A percentile compares a stretch with the other conserved stretches of the same genome.
These are phyloP conservation scores for Gasteruption jaculator DNA, from an alignment of 2,888 invertebrate species.

Conservation along the genomic window DNA sequence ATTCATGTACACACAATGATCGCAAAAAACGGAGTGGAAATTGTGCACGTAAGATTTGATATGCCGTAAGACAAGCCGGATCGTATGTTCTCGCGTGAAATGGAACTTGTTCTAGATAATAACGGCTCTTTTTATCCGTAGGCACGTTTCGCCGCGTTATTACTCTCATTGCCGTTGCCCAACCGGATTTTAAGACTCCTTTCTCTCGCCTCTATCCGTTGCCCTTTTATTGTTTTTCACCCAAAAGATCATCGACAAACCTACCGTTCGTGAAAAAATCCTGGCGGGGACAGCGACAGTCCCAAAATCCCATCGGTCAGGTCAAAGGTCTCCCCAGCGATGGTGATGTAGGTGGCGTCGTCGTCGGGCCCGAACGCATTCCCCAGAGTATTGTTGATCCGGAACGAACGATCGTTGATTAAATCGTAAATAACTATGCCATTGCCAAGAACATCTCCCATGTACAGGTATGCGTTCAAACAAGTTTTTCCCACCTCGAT, in stretches of 20 bases:
- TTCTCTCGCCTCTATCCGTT: too few species aligned
- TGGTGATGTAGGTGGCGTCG: slow-evolving; percentile 44
- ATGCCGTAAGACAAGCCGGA: too few species aligned
- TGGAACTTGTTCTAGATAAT: too few species aligned
- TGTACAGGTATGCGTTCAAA: slow-evolving; percentile 42
- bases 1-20: too few species aligned
- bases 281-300: slow-evolving; percentile 45
- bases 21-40: too few species aligned
- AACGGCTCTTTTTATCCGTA: neutral
- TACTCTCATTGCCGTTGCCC: too few species aligned
- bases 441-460: slow-evolving; percentile 44
- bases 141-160: slow-evolving; percentile 5
- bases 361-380: slow-evolving; percentile 47
- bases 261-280: slow-evolving; percentile 40
- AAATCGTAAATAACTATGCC: slow-evolving; percentile 45
- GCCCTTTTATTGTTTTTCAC: too few species aligned
- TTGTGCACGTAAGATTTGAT: too few species aligned
- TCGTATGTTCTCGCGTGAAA: too few species aligned
- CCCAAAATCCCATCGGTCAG: slow-evolving; percentile 46
- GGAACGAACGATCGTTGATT: slow-evolving; percentile 39
- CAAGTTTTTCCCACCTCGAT: slow-evolving; percentile 45
- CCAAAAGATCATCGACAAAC: neutral
- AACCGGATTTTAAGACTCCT: too few species aligned
- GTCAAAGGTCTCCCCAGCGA: slow-evolving; percentile 43
- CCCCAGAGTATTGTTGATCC: slow-evolving; percentile 43